These are phyloP conservation scores for Sclerurus mexicanus DNA, from an alignment of 2,113 vertebrate genomes.

Conservation along the genomic window DNA sequence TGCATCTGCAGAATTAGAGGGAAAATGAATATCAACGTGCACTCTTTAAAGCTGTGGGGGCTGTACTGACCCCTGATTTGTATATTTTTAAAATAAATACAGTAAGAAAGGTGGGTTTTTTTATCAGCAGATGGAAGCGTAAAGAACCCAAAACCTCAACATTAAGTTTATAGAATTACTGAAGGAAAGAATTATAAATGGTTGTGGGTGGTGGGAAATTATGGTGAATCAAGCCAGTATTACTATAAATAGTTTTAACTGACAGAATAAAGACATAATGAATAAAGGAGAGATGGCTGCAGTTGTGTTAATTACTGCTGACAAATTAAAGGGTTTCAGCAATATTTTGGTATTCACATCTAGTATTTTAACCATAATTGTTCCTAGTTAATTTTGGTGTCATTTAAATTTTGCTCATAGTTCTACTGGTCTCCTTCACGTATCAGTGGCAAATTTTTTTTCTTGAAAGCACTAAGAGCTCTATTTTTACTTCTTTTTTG, in stretches of 20 bases:
- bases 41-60: neutral
- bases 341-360: slow-evolving; percentile 62
- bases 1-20: neutral
- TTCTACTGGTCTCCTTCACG: neutral
- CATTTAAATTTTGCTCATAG: neutral
- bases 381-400: neutral
- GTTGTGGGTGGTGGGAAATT: slow-evolving; percentile 70
- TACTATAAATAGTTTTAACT: slow-evolving; percentile 67
- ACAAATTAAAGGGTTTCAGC: slow-evolving; percentile 68
- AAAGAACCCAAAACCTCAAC: neutral
- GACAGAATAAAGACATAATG: slow-evolving; percentile 59
- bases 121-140: neutral
- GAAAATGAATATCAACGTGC: neutral
- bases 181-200: slow-evolving; percentile 32
- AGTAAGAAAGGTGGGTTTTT: neutral
- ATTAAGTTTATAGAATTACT: neutral
- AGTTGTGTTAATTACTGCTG: slow-evolving; percentile 66
- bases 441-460: neutral
- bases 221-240: slow-evolving; percentile 46
- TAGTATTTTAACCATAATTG: slow-evolving; percentile 29
- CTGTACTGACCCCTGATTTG: neutral
- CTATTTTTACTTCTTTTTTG: slow-evolving; percentile 34
- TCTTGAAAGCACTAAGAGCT: neutral
- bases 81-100: neutral
- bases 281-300: slow-evolving; percentile 49